phyloP scores from a whole-genome alignment of 2,888 invertebrate genomes.

The Caenorhabditis japonica region DNA sequence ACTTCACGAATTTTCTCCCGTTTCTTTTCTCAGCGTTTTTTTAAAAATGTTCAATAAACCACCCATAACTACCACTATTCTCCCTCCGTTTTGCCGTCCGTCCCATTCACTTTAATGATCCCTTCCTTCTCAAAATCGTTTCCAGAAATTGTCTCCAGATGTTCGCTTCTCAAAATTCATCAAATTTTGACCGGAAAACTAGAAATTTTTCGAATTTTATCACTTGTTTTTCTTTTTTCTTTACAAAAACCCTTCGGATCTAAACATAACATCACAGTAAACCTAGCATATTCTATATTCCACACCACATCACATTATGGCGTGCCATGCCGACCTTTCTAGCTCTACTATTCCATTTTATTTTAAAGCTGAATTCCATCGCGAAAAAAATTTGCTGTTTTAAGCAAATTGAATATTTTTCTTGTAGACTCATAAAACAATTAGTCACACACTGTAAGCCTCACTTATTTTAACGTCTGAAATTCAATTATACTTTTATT shows the following conservation, averaged over 20 bases:
- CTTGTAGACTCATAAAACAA: constrained; percentile 6
- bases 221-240: no score
- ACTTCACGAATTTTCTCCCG: neutral
- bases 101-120: constrained; percentile 1
- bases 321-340: constrained; percentile 36
- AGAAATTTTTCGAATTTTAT: constrained; percentile 19
- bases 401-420: constrained; percentile 27
- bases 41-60: neutral
- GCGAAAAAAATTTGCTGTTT: constrained; percentile 41
- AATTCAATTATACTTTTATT: no score
- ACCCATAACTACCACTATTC: neutral
- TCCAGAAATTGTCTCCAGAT: constrained; percentile 40
- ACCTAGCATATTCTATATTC: constrained; percentile 26
- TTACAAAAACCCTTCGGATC: no score
- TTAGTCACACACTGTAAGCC: no score
- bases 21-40: neutral
- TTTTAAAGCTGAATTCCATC: constrained; percentile 40
- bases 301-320: constrained; percentile 42
- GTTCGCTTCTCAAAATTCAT: constrained; percentile 9
- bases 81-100: neutral
- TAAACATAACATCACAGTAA: neutral
- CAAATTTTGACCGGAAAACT: constrained; percentile 14
- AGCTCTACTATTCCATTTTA: constrained; percentile 1
- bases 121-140: constrained; percentile 22
- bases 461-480: neutral